Percentiles rank a stretch among this genome's conserved stretches.
phyloP scores from a whole-genome alignment of 2,797 vertebrate species.

The Cygnus olor region DNA sequence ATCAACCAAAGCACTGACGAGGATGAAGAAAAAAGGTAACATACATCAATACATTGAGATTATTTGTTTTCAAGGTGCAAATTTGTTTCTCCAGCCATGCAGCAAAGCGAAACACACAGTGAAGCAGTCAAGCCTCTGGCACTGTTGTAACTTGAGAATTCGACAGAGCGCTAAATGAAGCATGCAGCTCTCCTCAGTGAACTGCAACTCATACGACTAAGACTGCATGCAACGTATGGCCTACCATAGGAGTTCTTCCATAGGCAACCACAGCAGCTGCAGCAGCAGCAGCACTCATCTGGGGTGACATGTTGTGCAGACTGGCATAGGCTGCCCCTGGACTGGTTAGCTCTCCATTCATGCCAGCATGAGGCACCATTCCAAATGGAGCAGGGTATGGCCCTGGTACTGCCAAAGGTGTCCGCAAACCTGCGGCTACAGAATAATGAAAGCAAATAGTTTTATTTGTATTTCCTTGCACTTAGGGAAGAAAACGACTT shows the following conservation, averaged over 20 bases:
- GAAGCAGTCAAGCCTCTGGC: neutral
- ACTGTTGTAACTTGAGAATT: neutral
- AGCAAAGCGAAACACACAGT: neutral
- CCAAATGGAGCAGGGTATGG: constrained; percentile 92
- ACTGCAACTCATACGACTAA: neutral
- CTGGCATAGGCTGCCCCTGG: constrained; percentile 90
- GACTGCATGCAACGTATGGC: constrained; percentile 11
- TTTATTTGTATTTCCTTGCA: neutral
- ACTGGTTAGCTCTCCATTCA: constrained; percentile 93
- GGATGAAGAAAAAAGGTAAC: neutral
- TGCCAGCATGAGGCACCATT: constrained; percentile 90
- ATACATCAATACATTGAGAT: neutral
- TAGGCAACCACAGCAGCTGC: constrained; percentile 91
- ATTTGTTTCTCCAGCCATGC: neutral
- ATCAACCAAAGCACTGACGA: neutral
- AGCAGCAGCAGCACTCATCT: constrained; percentile 92
- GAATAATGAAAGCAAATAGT: neutral
- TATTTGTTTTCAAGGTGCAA: constrained; percentile 9
- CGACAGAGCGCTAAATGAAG: constrained; percentile 13
- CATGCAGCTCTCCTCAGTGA: neutral
- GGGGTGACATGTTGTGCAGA: constrained; percentile 95
- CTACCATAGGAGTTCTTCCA: constrained; percentile 93
- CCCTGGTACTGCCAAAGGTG: constrained; percentile 90
- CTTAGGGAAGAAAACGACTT: neutral
- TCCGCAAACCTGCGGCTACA: constrained; percentile 89